Evolutionary conservation across 1,140 invertebrate species (phyloP).

Genomic region (Bombus confusus): DNA sequence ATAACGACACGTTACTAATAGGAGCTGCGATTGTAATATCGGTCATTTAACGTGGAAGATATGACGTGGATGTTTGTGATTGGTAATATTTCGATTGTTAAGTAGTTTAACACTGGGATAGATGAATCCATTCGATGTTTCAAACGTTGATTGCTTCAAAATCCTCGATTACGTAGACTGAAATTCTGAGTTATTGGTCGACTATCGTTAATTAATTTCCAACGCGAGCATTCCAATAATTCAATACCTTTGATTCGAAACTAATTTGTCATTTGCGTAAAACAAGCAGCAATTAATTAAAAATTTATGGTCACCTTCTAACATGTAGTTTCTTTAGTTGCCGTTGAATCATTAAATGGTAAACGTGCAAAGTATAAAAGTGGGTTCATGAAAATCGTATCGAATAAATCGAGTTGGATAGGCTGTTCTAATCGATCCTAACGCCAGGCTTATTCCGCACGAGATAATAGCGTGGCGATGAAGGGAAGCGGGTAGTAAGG

Average conservation of each 20-base stretch:
- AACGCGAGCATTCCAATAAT: not conserved
- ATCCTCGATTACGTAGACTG: not conserved
- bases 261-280: not conserved
- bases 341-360: not conserved
- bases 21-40: not conserved
- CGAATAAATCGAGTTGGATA: conserved; percentile 19
- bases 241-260: not conserved
- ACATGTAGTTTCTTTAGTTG: not conserved
- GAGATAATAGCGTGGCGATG: conserved; percentile 35
- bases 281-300: not conserved
- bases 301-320: not conserved
- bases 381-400: not conserved
- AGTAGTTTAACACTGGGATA: not conserved
- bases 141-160: not conserved
- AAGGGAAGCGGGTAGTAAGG: not conserved
- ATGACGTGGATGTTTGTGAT: not conserved
- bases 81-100: not conserved
- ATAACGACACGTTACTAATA: too few relatives aligned
- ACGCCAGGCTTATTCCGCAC: conserved; percentile 5
- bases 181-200: not conserved
- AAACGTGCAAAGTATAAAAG: not conserved
- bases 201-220: not conserved
- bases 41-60: not conserved
- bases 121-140: not conserved
- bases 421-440: conserved; percentile 42